Evolutionary conservation across 2,888 invertebrate genomes (phyloP), one percentile per base, ranked within the genome.

Genomic region (Clivina fossor): DNA sequence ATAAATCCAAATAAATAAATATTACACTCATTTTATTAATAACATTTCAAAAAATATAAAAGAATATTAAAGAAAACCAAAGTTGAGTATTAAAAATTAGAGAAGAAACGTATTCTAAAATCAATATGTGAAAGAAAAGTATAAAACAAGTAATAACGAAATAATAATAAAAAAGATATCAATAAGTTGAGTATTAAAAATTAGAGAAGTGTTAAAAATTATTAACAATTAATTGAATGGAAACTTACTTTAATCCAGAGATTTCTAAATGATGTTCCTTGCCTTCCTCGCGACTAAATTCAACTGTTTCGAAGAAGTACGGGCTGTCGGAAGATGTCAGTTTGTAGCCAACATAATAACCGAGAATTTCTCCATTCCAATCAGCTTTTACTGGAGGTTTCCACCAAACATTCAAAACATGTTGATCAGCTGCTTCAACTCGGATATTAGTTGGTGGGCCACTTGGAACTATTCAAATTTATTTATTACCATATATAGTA

Each of bases 301-400:
- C 93, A 3, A 93, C 91, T 46, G 93, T 93, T 76, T 93, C 93
- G 67, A 90, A 93, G 53, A 93, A 83, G 72, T 87, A 93, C 0
- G 91, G 90, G 60, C 90, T 90, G 69, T 92, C 91, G 63, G 86
- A 85, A 57, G 87, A 87, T 0, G 89, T 85, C 54, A 90, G 79
- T 78, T 90, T 88, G 74, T 92, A 91, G 57, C 93, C 93, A 61
- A 93, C 91, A 69, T 93, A 93, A 71, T 93, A 93, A 59, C 93
- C 93, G 70, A 80, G 80, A 69, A 94, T 90, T 74, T 93, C 93
- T 44, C 93, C 93, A 68, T 94, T 93, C 93, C 93, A 93, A 71
- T 93, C 89, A 60, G 90, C 85, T 26, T 88, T 84, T 69, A 86
- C 81, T 65, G 93, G 93, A 65, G 93, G 91, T 74, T 93, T 93